Conservation (phyloP, 30 jellyfish, hydroid and myxozoan species). For the Turritopsis dohrnii region DNA sequence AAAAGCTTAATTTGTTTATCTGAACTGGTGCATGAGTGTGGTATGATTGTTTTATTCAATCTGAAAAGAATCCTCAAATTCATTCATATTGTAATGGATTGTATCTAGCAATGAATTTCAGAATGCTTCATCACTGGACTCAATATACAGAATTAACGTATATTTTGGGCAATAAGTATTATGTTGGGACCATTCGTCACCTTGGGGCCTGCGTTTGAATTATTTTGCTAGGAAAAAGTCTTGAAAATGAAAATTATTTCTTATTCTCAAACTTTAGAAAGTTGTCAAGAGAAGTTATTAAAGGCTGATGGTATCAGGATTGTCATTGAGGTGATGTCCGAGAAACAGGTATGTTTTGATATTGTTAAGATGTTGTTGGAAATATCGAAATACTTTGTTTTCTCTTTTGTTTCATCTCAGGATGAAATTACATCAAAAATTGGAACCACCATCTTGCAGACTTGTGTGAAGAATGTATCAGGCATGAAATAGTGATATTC, state of each 20-base stretch:
- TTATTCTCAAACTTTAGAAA: not conserved
- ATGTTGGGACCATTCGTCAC: too few species aligned
- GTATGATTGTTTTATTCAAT: conserved; percentile 35
- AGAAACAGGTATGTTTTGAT: conserved; percentile 24
- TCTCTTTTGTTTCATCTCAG: not conserved
- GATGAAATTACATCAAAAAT: conserved; percentile 23
- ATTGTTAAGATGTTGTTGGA: too few species aligned
- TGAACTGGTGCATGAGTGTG: conserved; percentile 54
- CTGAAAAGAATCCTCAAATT: too few species aligned
- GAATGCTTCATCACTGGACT: too few species aligned
- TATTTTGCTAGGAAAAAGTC: not conserved
- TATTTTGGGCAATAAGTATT: too few species aligned
- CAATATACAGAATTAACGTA: too few species aligned
- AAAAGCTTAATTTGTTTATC: conserved; percentile 60
- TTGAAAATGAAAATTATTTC: not conserved
- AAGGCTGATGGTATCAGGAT: conserved; percentile 24
- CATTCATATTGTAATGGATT: too few species aligned
- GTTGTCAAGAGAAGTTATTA: conserved; percentile 27
- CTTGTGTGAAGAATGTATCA: conserved; percentile 2
- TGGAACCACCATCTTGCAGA: conserved; percentile 16
- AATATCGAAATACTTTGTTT: too few species aligned
- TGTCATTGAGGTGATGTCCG: conserved; percentile 25
- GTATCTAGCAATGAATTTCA: too few species aligned
- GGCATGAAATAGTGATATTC: not conserved
- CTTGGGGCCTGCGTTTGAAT: not conserved